Evolutionary conservation across 2,113 vertebrate species (phyloP).

Genomic region (Elephas maximus): DNA sequence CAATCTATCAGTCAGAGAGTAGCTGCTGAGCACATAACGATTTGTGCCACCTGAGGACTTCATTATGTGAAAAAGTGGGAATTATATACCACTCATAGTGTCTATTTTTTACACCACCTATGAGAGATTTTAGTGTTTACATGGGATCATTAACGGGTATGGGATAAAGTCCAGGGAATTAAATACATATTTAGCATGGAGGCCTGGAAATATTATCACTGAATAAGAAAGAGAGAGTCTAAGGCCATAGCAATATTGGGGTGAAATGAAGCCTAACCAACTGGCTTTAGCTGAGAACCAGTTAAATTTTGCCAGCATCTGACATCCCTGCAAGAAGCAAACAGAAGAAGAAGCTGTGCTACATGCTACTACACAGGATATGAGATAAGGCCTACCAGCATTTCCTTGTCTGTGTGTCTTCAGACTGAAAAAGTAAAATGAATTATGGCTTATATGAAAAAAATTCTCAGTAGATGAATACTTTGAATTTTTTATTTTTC

Average conservation of each 20-base stretch:
- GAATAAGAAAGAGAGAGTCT: constrained; percentile 32
- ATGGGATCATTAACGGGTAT: background rate
- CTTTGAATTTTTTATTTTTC: constrained; percentile 56
- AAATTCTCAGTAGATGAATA: constrained; percentile 14
- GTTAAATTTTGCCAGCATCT: constrained; percentile 3
- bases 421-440: constrained; percentile 26
- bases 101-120: constrained; percentile 39
- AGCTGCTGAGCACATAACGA: no score
- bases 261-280: background rate
- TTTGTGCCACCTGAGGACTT: no score
- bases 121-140: constrained; percentile 41
- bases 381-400: constrained; percentile 44
- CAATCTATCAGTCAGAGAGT: no score
- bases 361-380: background rate
- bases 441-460: constrained; percentile 48
- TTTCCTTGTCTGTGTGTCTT: constrained; percentile 1
- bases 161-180: background rate
- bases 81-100: background rate
- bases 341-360: background rate
- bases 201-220: constrained; percentile 30
- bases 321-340: constrained; percentile 13
- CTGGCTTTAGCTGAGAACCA: background rate
- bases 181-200: constrained; percentile 7
- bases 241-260: background rate
- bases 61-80: no score